Evolutionary conservation across 2,797 vertebrate species (phyloP), one percentile per base, ranked within the genome.

Genomic region (Paratrypauchen microcephalus): DNA sequence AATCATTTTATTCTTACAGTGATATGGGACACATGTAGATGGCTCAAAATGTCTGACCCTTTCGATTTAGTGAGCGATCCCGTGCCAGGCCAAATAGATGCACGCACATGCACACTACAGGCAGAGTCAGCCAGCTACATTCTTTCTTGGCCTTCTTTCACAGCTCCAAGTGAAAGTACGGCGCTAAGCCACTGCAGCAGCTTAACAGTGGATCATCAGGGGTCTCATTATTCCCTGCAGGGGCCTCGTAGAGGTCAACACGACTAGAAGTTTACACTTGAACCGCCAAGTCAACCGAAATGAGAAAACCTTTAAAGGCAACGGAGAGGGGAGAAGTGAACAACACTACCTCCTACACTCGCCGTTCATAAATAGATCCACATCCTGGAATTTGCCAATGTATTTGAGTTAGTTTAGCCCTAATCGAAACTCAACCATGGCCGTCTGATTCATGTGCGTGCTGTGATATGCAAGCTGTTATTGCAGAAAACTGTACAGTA

Each of bases 291-390:
- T 91, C 87, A 78, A 87, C 82, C 80, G 70, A 90, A 91, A 92
- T 86, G 83, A 89, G 86, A 87, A 81, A 89, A 82, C 77, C 78
- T 81, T 87, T 84, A 70, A 88, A 86, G 78, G 81, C 73, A 81
- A 79, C 21, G 74, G 71, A 88, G 61, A 60, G 85, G 81, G 81
- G 76, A 80, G 80, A 89, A 89, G 82, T 88, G 85, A 83, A 80
- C 78, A 89, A 86, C 85, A 84, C 76, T 74, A 83, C 88, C 90
- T 88, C 91, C 91, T 89, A 92, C 92, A 92, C 90, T 86, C 83
- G 75, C 78, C 74, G 80, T 87, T 90, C 87, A 86, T 80, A 88
- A 89, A 90, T 91, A 90, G 88, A 89, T 87, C 81, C 88, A 75
- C 78, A 75, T 90, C 85, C 87, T 84, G 82, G 83, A 60, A 79